Percentiles rank a stretch among this genome's conserved stretches.
These are phyloP conservation scores for Nesometra sesokonis DNA, from an alignment of 35 echinoderm and acorn worm species.

Conservation along the genomic window DNA sequence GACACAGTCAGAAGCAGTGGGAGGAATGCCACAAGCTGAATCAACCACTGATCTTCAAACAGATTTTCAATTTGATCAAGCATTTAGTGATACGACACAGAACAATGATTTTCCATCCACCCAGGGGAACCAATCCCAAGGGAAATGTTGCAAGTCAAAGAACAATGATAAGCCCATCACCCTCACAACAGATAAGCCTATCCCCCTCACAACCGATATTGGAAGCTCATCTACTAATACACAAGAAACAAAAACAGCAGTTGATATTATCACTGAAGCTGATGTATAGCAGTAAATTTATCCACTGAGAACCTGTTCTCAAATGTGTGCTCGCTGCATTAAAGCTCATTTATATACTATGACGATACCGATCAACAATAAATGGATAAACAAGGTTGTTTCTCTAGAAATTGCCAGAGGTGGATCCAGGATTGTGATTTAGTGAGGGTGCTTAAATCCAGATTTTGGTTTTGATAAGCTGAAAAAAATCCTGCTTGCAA, in stretches of 20 bases:
- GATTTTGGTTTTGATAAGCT: no score
- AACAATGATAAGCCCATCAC: background rate
- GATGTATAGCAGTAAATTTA: background rate
- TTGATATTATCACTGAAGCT: background rate
- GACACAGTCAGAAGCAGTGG: background rate
- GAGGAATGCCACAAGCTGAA: background rate
- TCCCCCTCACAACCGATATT: no score
- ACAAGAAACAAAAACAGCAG: background rate
- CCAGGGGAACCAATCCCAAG: background rate
- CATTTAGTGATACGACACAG: background rate
- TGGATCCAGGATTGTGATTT: no score
- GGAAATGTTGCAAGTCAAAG: background rate
- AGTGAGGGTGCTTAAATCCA: no score
- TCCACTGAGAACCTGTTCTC: background rate
- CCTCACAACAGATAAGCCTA: background rate
- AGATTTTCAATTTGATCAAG: constrained; percentile 11
- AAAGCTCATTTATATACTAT: no score
- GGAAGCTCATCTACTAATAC: background rate
- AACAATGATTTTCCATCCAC: background rate
- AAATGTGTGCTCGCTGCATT: no score
- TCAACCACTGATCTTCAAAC: background rate
- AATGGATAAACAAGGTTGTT: no score
- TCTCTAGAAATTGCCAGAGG: no score
- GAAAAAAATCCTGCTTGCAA: no score
- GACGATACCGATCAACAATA: no score